phyloP scores from a whole-genome alignment of 2,888 invertebrate species.

The Mechanitis mazaeus region DNA sequence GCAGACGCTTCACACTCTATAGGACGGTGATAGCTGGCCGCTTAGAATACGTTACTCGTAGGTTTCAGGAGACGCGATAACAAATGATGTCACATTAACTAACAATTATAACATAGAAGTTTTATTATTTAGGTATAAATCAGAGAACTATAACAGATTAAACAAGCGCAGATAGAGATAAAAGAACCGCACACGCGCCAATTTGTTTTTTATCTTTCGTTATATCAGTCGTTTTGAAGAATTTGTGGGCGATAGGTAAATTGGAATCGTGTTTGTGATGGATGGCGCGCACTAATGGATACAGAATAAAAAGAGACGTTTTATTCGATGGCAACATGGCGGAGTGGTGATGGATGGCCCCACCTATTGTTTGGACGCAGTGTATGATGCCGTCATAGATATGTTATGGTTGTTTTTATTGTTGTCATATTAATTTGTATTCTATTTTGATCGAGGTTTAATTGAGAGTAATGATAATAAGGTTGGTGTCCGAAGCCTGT shows the following conservation, averaged over 20 bases:
- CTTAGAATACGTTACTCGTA: slow-evolving; percentile 7
- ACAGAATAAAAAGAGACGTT: slow-evolving; percentile 39
- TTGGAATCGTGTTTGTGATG: slow-evolving; percentile 70
- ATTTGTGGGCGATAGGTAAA: slow-evolving; percentile 72
- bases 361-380: slow-evolving; percentile 27
- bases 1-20: slow-evolving; percentile 36
- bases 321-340: slow-evolving; percentile 43
- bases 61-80: too few relatives aligned
- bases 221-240: slow-evolving; percentile 57
- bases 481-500: too few relatives aligned
- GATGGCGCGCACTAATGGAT: slow-evolving; percentile 45
- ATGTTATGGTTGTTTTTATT: slow-evolving; percentile 1
- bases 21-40: slow-evolving; percentile 33
- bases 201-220: slow-evolving; percentile 58
- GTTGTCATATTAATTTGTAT: slow-evolving; percentile 3
- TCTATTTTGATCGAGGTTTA: not conserved
- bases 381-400: not conserved
- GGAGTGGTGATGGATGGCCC: slow-evolving; percentile 39
- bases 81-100: too few relatives aligned
- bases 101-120: too few relatives aligned
- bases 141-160: not conserved
- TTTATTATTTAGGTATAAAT: too few relatives aligned
- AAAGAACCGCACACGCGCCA: slow-evolving; percentile 28
- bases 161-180: slow-evolving; percentile 12
- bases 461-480: slow-evolving; percentile 4